Conservation (phyloP, 2,888 invertebrate species). For the Drosophila parthenogenetica region DNA sequence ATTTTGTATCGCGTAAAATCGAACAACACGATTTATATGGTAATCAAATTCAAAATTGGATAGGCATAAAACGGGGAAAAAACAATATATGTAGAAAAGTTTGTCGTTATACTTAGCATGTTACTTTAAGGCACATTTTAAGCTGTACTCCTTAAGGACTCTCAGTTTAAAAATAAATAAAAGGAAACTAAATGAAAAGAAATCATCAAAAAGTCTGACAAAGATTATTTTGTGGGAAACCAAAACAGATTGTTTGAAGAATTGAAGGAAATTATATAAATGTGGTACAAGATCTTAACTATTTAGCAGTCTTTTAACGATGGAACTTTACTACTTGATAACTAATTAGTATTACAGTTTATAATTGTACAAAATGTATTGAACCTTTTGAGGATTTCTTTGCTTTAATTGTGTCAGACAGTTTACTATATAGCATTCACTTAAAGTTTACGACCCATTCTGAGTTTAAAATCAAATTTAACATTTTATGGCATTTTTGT, state of each 20-base stretch:
- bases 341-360: constrained; percentile 18
- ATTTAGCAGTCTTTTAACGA: constrained; percentile 30
- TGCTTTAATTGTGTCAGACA: constrained; percentile 41
- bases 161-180: constrained; percentile 19
- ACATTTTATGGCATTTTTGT: constrained; percentile 73
- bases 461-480: constrained; percentile 35
- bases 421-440: constrained; percentile 29
- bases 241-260: constrained; percentile 13
- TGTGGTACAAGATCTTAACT: constrained; percentile 13
- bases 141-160: constrained; percentile 22
- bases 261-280: constrained; percentile 22
- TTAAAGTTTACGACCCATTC: constrained; percentile 32
- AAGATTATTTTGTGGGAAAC: constrained; percentile 11
- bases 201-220: constrained; percentile 37
- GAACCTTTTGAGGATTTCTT: constrained; percentile 52
- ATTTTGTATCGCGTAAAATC: constrained; percentile 27
- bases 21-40: constrained; percentile 61
- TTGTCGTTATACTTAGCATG: constrained; percentile 63
- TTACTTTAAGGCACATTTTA: constrained; percentile 11
- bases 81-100: constrained; percentile 68
- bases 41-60: constrained; percentile 64
- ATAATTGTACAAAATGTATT: constrained; percentile 26
- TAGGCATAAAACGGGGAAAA: constrained; percentile 66
- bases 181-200: constrained; percentile 14
- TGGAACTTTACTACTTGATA: constrained; percentile 32